Conservation (phyloP, 2,797 vertebrate species). For the Tachyglossus aculeatus region DNA sequence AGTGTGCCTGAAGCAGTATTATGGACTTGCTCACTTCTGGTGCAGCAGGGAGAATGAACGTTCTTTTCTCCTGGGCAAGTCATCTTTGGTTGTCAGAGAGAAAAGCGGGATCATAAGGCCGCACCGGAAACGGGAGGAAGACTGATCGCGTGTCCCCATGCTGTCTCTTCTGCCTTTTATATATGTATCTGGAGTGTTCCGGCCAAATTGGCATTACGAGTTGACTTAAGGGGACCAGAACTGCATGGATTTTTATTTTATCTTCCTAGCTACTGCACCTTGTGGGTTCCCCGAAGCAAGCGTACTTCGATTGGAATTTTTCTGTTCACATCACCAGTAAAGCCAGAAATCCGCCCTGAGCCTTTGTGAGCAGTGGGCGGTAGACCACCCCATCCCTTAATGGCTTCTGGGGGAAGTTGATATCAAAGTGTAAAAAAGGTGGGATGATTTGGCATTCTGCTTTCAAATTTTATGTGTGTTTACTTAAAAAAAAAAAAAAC, state of each 20-base stretch:
- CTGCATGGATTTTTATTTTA: background rate
- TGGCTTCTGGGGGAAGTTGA: constrained; percentile 41
- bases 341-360: background rate
- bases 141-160: rapidly evolving
- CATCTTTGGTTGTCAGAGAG: background rate
- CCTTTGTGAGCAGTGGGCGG: constrained; percentile 2
- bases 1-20: background rate
- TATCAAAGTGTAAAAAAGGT: constrained; percentile 2
- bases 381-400: constrained; percentile 5
- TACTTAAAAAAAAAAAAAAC: background rate
- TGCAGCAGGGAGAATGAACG: rapidly evolving
- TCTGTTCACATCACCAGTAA: constrained; percentile 6
- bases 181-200: background rate
- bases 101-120: constrained; percentile 9
- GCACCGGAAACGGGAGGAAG: background rate
- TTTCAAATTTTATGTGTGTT: constrained; percentile 20
- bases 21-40: background rate
- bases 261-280: constrained; percentile 3
- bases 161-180: background rate
- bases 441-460: background rate
- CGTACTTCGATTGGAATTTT: background rate
- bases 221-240: background rate
- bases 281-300: background rate
- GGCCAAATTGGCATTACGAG: rapidly evolving
- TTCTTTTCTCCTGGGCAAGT: constrained; percentile 2